phyloP scores from a whole-genome alignment of 2,113 vertebrate genomes.

The Nothobranchius kuhntae region DNA sequence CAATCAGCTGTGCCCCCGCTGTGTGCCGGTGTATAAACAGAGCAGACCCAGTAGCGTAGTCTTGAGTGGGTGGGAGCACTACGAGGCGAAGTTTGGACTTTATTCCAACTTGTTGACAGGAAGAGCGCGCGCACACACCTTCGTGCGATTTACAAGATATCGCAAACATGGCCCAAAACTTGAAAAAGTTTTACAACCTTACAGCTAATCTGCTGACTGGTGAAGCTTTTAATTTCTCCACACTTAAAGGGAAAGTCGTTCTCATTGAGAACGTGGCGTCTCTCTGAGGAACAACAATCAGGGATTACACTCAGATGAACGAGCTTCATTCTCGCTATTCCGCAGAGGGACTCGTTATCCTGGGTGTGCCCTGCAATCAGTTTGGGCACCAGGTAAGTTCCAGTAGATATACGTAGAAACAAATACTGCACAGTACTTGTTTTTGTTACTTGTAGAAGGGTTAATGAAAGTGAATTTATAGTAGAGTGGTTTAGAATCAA shows the following conservation, averaged over 20 bases:
- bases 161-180: conserved; percentile 34
- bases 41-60: not conserved
- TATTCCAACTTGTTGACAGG: not conserved
- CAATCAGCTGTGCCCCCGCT: not conserved
- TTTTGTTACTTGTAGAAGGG: no score
- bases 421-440: no score
- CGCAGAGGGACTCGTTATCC: conserved; percentile 81
- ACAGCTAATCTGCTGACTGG: conserved; percentile 81
- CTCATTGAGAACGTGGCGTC: conserved; percentile 92
- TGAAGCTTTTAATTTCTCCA: conserved; percentile 77
- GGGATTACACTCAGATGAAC: conserved; percentile 93
- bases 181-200: conserved; percentile 74
- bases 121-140: no score
- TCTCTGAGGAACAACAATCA: conserved; percentile 92
- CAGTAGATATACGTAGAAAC: not conserved
- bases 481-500: no score
- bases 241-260: conserved; percentile 84
- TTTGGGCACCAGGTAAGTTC: conserved; percentile 90
- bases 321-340: conserved; percentile 85
- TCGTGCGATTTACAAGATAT: not conserved
- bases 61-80: not conserved
- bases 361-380: conserved; percentile 93
- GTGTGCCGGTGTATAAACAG: not conserved
- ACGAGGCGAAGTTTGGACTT: conserved; percentile 8
- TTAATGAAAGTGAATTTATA: no score